Percentiles rank a stretch among this genome's conserved stretches.
These are phyloP conservation scores for Nicator chloris DNA, from an alignment of 2,113 vertebrate species.

Conservation along the genomic window DNA sequence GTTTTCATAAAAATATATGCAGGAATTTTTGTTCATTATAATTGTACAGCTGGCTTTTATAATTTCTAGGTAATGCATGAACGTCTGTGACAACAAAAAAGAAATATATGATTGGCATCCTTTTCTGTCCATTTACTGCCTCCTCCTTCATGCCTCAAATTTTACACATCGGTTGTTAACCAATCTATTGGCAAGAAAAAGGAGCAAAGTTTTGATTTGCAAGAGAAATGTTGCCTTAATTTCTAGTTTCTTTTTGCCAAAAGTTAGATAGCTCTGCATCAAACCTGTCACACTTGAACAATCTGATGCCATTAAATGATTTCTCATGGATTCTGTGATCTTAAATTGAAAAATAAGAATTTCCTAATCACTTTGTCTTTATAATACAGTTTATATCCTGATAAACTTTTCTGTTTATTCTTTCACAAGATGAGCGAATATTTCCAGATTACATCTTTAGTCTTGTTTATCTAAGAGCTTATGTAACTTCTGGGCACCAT, in stretches of 20 bases:
- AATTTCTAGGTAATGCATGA: background rate
- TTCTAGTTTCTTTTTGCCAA: background rate
- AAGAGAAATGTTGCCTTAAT: slow-evolving; percentile 10
- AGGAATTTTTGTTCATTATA: background rate
- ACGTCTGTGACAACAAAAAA: background rate
- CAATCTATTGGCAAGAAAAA: background rate
- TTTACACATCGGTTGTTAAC: background rate
- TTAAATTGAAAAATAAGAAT: slow-evolving; percentile 27
- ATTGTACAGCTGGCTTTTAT: background rate
- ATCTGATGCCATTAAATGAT: background rate
- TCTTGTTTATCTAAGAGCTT: background rate
- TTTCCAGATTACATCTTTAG: background rate
- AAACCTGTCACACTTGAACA: slow-evolving; percentile 8
- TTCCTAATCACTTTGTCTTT: slow-evolving; percentile 3
- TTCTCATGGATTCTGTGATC: slow-evolving; percentile 12
- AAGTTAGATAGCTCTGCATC: slow-evolving; percentile 3
- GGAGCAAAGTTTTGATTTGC: slow-evolving; percentile 5
- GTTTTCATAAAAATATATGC: background rate
- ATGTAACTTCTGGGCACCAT: background rate
- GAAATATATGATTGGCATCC: background rate
- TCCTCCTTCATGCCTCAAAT: background rate
- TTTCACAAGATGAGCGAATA: background rate
- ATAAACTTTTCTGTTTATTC: background rate
- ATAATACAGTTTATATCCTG: background rate
- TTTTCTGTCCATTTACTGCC: slow-evolving; percentile 32